These are phyloP conservation scores for Miichthys miiuy DNA, from an alignment of 2,797 vertebrate genomes.

Conservation along the genomic window DNA sequence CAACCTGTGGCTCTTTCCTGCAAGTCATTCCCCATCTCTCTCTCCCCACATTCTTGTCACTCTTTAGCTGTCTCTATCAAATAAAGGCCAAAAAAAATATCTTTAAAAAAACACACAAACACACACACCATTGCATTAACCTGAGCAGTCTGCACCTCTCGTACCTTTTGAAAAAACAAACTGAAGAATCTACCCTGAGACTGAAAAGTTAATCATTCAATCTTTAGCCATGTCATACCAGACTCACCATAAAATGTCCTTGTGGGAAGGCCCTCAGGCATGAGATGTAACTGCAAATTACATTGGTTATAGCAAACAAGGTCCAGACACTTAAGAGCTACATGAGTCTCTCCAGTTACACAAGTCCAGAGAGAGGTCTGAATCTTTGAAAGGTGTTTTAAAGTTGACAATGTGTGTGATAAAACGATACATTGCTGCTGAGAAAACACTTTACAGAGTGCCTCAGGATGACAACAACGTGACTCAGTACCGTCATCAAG, in stretches of 20 bases:
- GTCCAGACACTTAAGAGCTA: conserved; percentile 19
- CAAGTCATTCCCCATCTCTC: too few relatives aligned
- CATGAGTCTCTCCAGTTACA: conserved; percentile 11
- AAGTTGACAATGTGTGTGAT: conserved; percentile 27
- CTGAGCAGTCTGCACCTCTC: conserved; percentile 16
- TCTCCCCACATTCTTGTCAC: too few relatives aligned
- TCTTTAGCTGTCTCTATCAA: too few relatives aligned
- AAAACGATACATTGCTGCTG: conserved; percentile 17
- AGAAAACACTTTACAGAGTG: conserved; percentile 28
- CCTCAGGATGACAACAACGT: conserved; percentile 25
- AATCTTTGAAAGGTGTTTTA: conserved; percentile 33
- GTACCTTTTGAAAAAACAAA: conserved; percentile 28
- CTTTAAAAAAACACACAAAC: not conserved
- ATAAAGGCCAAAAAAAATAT: too few relatives aligned
- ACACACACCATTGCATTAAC: not conserved
- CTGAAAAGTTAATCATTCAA: conserved; percentile 31
- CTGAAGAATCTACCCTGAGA: conserved; percentile 28
- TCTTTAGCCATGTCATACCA: conserved; percentile 15
- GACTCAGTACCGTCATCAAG: conserved; percentile 37
- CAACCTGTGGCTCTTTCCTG: too few relatives aligned
- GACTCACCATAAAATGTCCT: conserved; percentile 23
- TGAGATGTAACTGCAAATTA: conserved; percentile 33
- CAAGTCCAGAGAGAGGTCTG: conserved; percentile 3
- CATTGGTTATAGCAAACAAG: conserved; percentile 27
- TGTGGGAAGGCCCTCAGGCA: conserved; percentile 16